Evolutionary conservation across 2,113 vertebrate species (phyloP), one percentile per base, ranked within the genome.

Genomic region (Pimephales promelas): DNA sequence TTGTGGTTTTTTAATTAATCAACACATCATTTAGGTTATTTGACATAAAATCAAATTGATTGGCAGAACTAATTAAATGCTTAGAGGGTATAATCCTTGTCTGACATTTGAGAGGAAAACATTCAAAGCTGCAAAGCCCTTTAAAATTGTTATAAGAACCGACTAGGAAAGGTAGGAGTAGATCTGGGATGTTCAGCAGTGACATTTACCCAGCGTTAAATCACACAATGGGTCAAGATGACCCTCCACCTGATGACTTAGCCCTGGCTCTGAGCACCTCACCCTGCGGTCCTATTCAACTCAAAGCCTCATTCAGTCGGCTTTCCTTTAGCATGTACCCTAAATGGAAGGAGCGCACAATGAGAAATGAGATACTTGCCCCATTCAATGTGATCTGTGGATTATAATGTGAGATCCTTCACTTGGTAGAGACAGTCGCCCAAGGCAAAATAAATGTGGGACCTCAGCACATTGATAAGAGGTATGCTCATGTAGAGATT

Each of bases 401-500:
- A 85, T 86, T 83, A 81, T 62, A 85, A 85, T 54, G 36, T 80
- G 66, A 84, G 76, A 71, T 87, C 79, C 28, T 26, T 74, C 77
- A 85, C 75, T 57, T 77, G 70, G 31, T 10, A 57, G 49, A 74
- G 84, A 83, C 72, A 74, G 36, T 64, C 18, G 71, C 79, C 82
- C 62, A 72, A 71, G 76, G 79, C 75, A 43, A 68, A 73, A 72
- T 83, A 56, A 86, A 83, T 72, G 84, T 86, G 82, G 52, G 83
- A 66, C 64, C 72, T 64, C 71, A 80, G 56, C 83, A 70, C 81
- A 64, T 72, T 77, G 82, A 86, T 81, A 86, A 84, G 79, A 86
- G 83, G 73, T 74, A 66, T 85, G 83, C 75, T 68, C 82, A 78
- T 82, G 57, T 66, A 83, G 20, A 83, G 74, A 84, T 88, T 81